phyloP scores from a whole-genome alignment of 2,113 vertebrate species.

The Alethe castanea region DNA sequence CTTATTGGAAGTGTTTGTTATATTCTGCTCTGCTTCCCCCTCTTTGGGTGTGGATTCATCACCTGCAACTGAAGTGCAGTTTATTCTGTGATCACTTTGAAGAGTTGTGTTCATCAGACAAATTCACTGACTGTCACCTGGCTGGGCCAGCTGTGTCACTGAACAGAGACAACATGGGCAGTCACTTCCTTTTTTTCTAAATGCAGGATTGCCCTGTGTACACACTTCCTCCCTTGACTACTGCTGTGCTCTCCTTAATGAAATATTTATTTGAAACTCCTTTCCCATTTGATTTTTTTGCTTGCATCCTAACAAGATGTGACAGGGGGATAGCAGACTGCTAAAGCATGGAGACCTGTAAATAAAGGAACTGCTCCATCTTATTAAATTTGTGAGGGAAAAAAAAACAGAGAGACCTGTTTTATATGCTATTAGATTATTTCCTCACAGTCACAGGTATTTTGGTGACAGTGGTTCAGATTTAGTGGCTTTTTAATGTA shows the following conservation, averaged over 20 bases:
- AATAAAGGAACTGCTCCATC: conserved; percentile 16
- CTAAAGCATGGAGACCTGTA: neutral
- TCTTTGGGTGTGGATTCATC: neutral
- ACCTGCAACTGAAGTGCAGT: neutral
- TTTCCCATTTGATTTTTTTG: neutral
- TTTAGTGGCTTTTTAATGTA: neutral
- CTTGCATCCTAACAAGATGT: neutral
- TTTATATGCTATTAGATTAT: neutral
- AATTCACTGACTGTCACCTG: neutral
- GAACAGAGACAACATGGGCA: neutral
- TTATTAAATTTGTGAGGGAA: neutral
- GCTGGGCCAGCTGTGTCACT: neutral
- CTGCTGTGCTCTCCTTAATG: neutral
- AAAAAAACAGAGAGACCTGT: neutral
- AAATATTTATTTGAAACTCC: neutral
- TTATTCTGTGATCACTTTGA: neutral
- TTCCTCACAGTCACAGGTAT: neutral
- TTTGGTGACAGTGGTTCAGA: neutral
- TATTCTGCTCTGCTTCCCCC: neutral
- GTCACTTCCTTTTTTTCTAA: neutral
- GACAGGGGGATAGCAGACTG: neutral
- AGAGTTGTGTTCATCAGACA: neutral
- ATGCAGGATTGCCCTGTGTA: neutral
- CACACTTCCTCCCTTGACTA: neutral
- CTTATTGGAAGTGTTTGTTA: neutral